phyloP scores from a whole-genome alignment of 2,113 vertebrate species.

The Saccopteryx bilineata region DNA sequence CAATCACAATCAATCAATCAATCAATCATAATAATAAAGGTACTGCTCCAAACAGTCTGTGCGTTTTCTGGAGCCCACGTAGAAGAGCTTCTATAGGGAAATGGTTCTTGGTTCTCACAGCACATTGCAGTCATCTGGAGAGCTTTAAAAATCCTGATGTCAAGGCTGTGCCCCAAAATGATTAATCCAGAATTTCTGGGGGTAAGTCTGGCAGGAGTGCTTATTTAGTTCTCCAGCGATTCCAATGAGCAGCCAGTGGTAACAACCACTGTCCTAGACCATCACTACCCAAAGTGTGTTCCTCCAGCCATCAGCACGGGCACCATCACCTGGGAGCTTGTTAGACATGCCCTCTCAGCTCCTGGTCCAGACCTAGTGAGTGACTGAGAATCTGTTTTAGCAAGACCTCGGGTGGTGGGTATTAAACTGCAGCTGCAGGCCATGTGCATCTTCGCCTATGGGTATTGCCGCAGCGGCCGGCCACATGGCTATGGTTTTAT shows the following conservation, averaged over 20 bases:
- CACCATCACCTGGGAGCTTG: not conserved
- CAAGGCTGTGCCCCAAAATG: not conserved
- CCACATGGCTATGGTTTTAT: fast-evolving
- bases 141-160: not conserved
- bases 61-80: not conserved
- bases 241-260: not conserved
- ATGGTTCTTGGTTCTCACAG: not conserved
- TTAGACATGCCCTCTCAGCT: fast-evolving
- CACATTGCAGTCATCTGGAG: not conserved
- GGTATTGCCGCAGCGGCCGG: fast-evolving
- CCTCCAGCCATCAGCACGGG: not conserved
- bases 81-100: not conserved
- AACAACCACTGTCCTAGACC: not conserved
- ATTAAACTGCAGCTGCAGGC: not conserved
- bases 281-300: not conserved
- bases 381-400: fast-evolving
- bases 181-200: not conserved
- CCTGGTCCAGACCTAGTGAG: not conserved
- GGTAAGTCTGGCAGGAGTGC: fast-evolving
- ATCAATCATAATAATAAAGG: not conserved
- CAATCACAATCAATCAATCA: no score
- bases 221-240: not conserved
- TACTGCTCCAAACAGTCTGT: not conserved
- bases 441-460: fast-evolving
- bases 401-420: not conserved